Base-by-base conservation (phyloP, 2,888 invertebrate species). In the Tanytarsus gracilentus region DNA sequence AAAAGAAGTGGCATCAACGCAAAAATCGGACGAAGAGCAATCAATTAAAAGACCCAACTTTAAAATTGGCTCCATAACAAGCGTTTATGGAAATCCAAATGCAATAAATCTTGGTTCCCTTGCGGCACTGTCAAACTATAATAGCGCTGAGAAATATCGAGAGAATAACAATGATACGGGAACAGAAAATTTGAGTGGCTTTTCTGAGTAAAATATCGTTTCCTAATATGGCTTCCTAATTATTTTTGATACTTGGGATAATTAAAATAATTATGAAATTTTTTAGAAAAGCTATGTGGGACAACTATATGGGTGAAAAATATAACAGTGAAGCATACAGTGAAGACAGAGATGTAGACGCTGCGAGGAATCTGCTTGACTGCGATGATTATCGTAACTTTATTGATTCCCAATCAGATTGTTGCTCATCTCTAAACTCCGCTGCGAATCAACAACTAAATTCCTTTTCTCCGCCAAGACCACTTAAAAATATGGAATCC, bases 281-380 rank as follows among this genome's bases (percentile, higher is more conserved):
- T n/a, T n/a, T n/a, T n/a, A n/a, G n/a, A n/a, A n/a, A n/a, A n/a
- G n/a, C n/a, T n/a, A 91, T 92, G 51, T 95, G 95, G 95, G 95
- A 95, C 74, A 89, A 88, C 74, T 95, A 93, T 78, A 93, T 92
- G 87, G 44, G n/a, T n/a, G 92, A 92, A 72, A 92, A 90, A 73
- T 93, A 93, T 74, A 84, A 88, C 72, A 91, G 91, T 39, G 93
- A 93, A 71, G 84, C 88, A 25, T 92, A 92, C 72, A 92, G 92
- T 62, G 93, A 93, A 75, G 82, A 84, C 50, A 79, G 83, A 3
- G 92, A 93, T 71, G 85, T 89, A 1, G 91, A 92, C 73, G 85
- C 88, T 29, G 88, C 91, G 36, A 80, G 89, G 62, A 81, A 84
- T 63, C 76, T 92, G 16, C 75, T 91, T 64, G 90, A 92, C 69